phyloP scores from a whole-genome alignment of 2,797 vertebrate species.

The Melanotaenia boesemani region DNA sequence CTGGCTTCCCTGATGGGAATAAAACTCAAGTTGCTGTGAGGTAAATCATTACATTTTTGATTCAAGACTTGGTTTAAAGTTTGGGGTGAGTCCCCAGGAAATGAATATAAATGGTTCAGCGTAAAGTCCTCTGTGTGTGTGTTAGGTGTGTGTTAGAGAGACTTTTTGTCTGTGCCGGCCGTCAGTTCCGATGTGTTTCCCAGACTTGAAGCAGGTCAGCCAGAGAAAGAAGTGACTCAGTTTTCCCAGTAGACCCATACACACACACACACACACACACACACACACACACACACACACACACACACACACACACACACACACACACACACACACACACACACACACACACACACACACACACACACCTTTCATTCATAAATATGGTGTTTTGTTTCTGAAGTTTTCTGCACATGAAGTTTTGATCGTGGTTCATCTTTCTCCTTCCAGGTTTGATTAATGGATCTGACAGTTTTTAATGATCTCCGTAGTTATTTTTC shows the following conservation, averaged over 20 bases:
- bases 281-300: slow-evolving; percentile 25
- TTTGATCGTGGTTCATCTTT: too few species aligned
- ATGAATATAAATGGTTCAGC: neutral
- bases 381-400: neutral
- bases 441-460: too few species aligned
- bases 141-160: slow-evolving; percentile 11
- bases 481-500: too few species aligned
- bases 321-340: neutral
- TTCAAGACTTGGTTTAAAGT: neutral
- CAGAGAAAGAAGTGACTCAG: slow-evolving; percentile 63
- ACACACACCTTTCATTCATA: slow-evolving; percentile 40
- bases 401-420: neutral
- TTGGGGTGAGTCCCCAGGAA: slow-evolving; percentile 11
- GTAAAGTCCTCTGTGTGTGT: slow-evolving; percentile 13
- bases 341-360: slow-evolving; percentile 22
- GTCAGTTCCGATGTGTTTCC: slow-evolving; percentile 63
- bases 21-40: neutral
- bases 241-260: slow-evolving; percentile 43
- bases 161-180: slow-evolving; percentile 28
- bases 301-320: slow-evolving; percentile 12
- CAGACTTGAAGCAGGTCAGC: slow-evolving; percentile 56
- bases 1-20: neutral
- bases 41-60: neutral
- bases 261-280: slow-evolving; percentile 1
- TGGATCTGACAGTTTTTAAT: too few species aligned